phyloP scores from a whole-genome alignment of 1,140 invertebrate genomes.

The Zaprionus davidi region DNA sequence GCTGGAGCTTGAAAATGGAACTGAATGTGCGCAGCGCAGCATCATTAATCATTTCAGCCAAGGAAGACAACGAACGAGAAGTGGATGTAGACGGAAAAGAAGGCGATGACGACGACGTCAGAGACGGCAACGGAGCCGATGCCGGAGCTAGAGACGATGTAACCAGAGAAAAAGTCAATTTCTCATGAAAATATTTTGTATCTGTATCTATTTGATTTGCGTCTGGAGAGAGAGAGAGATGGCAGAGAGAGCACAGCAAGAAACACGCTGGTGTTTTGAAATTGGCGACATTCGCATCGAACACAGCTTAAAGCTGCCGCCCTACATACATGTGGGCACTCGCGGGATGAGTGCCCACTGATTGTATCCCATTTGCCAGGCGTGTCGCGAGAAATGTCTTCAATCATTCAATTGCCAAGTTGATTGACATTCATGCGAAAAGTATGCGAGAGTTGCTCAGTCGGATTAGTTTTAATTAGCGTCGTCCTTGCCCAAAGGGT shows the following conservation, averaged over 20 bases:
- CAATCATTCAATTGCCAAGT: conserved; percentile 79
- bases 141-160: conserved; percentile 27
- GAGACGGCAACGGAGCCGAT: conserved; percentile 30
- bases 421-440: conserved; percentile 82
- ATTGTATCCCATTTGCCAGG: conserved; percentile 34
- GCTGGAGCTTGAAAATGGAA: conserved; percentile 54
- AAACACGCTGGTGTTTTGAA: conserved; percentile 30
- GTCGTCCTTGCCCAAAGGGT: conserved; percentile 47
- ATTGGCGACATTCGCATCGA: conserved; percentile 31
- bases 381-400: conserved; percentile 62
- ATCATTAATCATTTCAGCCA: conserved; percentile 82
- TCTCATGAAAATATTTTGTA: conserved; percentile 83
- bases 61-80: conserved; percentile 72
- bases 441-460: conserved; percentile 57
- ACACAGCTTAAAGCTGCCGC: conserved; percentile 27
- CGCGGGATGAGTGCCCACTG: conserved; percentile 21
- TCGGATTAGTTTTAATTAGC: conserved; percentile 79
- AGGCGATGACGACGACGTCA: conserved; percentile 57
- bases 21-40: conserved; percentile 74
- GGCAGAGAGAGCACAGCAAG: not conserved
- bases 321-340: conserved; percentile 8
- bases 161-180: conserved; percentile 82
- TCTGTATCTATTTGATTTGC: conserved; percentile 72
- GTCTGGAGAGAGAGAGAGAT: conserved; percentile 20
- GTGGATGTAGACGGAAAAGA: conserved; percentile 50